Percentiles rank a stretch among this genome's conserved stretches.
phyloP scores from a whole-genome alignment of 2,888 invertebrate genomes.

The Chydorus sphaericus region DNA sequence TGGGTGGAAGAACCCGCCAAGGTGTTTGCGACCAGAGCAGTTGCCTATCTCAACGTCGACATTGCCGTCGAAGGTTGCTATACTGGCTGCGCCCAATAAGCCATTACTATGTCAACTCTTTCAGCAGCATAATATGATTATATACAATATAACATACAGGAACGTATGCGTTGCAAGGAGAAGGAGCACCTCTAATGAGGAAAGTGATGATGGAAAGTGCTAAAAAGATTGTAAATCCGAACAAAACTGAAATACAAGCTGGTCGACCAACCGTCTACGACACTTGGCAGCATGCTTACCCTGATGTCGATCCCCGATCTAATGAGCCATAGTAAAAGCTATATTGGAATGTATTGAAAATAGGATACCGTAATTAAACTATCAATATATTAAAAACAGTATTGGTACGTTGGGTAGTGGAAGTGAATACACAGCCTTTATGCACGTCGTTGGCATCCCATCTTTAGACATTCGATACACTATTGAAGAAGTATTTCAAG shows the following conservation, averaged over 20 bases:
- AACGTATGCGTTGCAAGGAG: conserved; percentile 10
- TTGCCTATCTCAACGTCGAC: conserved; percentile 24
- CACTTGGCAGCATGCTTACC: conserved; percentile 23
- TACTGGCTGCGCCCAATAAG: too few species aligned
- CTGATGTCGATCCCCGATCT: conserved; percentile 16
- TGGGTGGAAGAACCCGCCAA: conserved; percentile 28
- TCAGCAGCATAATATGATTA: background rate
- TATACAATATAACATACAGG: background rate
- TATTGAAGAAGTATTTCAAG: conserved; percentile 15
- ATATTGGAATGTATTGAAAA: background rate
- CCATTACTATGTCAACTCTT: too few species aligned
- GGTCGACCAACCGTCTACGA: conserved; percentile 26
- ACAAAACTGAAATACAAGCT: conserved; percentile 22
- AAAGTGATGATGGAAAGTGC: conserved; percentile 28
- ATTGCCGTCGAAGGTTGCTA: conserved; percentile 21
- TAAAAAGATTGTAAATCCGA: conserved; percentile 27
- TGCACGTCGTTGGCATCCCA: conserved; percentile 32
- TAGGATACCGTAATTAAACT: too few species aligned
- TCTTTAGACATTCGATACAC: conserved; percentile 29
- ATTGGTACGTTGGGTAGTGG: conserved; percentile 28
- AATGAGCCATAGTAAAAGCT: conserved; percentile 15
- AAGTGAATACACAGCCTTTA: conserved; percentile 33
- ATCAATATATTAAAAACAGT: conserved; percentile 16
- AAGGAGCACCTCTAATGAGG: conserved; percentile 25
- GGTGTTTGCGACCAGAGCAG: conserved; percentile 17